Percentiles rank a stretch among this genome's conserved stretches.
phyloP scores from a whole-genome alignment of 2,888 invertebrate species.

The Plusia festucae region DNA sequence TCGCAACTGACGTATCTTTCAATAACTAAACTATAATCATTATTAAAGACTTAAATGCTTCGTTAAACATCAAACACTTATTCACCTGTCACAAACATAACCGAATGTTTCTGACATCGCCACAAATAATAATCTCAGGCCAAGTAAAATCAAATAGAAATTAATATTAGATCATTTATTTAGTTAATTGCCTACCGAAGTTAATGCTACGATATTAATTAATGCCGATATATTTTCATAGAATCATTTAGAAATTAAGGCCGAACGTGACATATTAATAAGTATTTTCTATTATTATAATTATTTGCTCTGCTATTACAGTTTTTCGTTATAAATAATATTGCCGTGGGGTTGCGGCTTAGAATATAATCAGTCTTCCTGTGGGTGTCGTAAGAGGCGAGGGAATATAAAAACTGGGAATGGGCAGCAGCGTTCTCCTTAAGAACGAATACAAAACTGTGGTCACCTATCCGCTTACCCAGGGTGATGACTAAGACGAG shows the following conservation, averaged over 20 bases:
- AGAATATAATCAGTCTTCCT: too few relatives aligned
- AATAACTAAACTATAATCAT: too few relatives aligned
- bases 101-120: conserved; percentile 13
- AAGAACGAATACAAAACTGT: too few relatives aligned
- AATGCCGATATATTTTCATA: conserved; percentile 4
- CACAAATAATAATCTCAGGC: conserved; percentile 11
- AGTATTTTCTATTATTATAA: background rate
- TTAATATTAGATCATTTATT: conserved; percentile 31
- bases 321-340: background rate
- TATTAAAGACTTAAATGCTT: background rate
- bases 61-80: conserved; percentile 4
- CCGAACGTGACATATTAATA: background rate
- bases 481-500: too few relatives aligned
- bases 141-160: conserved; percentile 33
- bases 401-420: too few relatives aligned
- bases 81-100: background rate
- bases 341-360: too few relatives aligned
- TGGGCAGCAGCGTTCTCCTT: too few relatives aligned
- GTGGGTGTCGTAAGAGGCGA: too few relatives aligned
- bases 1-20: too few relatives aligned
- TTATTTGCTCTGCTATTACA: background rate
- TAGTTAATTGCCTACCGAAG: conserved; percentile 22
- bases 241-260: background rate
- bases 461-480: too few relatives aligned
- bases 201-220: conserved; percentile 25